Evolutionary conservation across 2,797 vertebrate species (phyloP), one percentile per base, ranked within the genome.

Genomic region (Thalassophryne amazonica): DNA sequence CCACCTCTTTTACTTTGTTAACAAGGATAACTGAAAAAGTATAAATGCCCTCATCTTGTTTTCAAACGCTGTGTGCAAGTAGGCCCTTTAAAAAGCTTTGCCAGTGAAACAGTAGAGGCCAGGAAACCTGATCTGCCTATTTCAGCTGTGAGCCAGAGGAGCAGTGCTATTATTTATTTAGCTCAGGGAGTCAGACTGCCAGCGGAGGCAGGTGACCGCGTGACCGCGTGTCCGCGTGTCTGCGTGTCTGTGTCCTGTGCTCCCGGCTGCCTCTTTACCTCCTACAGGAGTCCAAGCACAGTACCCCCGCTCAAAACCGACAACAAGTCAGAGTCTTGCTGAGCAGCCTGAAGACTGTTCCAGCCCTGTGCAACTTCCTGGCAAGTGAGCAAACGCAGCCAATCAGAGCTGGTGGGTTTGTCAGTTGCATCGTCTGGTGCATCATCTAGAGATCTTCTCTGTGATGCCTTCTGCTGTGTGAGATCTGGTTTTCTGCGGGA

Each of bases 81-180:
- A 64, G 53, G 47, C 52, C 42, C 54, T 73, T 73, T 71, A 53
- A 69, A 72, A 69, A 63, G 28, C 39, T 52, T 43, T 36, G 55
- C 56, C 33, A 15, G 12, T 78, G 91, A 89, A 94, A 93, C 82
- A 47, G 69, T 63, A 92, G 90, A 84, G 68, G 73, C 72, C 61
- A 23, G 83, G 91, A 82, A 93, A 94, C 54, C 42, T 3, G 86
- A 95, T 88, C 90, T n/a, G 24, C 43, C 42, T 63, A 20, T 52
- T 71, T 20, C 62, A 70, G 27, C 76, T 67, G 38, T 58, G 65
- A 60, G 69, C 56, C 75, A 60, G 59, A 70, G 40, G 42, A 85
- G 75, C 24, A 14, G 50, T 42, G 72, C 54, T 80, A 91, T 93
- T 90, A 94, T 90, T 94, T 86, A 93, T 93, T 88, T 85, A 78